Percentiles rank a stretch among this genome's conserved stretches.
Conservation (phyloP, 2,888 invertebrate species). For the Sesamia inferens region DNA sequence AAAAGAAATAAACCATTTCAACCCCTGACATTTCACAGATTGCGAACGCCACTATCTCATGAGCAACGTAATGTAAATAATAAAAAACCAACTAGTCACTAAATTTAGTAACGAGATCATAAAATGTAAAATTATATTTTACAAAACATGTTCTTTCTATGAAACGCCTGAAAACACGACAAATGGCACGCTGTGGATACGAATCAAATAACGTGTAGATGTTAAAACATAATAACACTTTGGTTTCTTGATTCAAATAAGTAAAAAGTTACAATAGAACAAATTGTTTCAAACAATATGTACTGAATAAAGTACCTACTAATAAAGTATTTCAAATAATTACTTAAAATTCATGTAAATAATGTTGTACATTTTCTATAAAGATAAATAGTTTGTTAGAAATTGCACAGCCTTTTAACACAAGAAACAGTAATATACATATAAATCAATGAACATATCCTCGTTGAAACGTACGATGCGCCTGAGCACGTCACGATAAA, state of each 20-base stretch:
- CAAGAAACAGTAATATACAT: conserved; percentile 49
- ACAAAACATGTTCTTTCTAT: conserved; percentile 43
- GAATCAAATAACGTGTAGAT: conserved; percentile 45
- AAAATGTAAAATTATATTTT: conserved; percentile 52
- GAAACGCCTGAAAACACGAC: conserved; percentile 34
- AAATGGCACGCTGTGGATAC: conserved; percentile 59
- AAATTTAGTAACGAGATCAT: conserved; percentile 61
- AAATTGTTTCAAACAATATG: conserved; percentile 54
- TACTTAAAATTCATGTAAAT: conserved; percentile 35
- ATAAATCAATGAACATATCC: conserved; percentile 26
- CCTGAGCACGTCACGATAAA: conserved; percentile 13
- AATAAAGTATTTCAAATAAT: conserved; percentile 42
- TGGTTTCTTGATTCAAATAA: conserved; percentile 46
- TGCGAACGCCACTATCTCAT: conserved; percentile 29
- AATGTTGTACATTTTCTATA: conserved; percentile 47
- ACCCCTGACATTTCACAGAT: conserved; percentile 36
- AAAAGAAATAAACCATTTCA: conserved; percentile 35
- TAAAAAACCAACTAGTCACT: conserved; percentile 49
- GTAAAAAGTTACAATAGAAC: conserved; percentile 37
- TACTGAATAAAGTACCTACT: conserved; percentile 48
- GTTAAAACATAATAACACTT: conserved; percentile 47
- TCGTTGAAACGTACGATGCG: conserved; percentile 21
- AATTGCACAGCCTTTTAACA: conserved; percentile 68
- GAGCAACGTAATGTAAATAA: conserved; percentile 36
- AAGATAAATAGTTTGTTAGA: conserved; percentile 59